phyloP scores from a whole-genome alignment of 2,797 vertebrate genomes.

The Clarias pachynema region DNA sequence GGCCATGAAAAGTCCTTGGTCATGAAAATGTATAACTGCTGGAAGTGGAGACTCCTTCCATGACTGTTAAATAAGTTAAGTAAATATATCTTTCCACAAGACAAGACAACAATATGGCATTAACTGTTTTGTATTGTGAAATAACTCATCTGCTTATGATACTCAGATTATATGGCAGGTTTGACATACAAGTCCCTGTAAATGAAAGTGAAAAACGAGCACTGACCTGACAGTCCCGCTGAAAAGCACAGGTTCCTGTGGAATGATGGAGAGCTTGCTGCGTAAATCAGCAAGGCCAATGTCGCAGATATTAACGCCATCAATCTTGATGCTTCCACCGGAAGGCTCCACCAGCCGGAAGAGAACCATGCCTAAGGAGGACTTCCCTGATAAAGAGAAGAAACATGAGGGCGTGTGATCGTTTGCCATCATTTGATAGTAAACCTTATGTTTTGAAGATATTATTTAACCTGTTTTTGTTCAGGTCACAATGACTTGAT shows the following conservation, averaged over 20 bases:
- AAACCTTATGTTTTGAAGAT: not conserved
- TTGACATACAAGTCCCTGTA: not conserved
- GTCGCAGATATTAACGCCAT: slow-evolving; percentile 86
- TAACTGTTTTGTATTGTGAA: not conserved
- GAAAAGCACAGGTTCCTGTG: slow-evolving; percentile 92
- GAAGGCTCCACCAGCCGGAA: slow-evolving; percentile 88
- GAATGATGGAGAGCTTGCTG: slow-evolving; percentile 92
- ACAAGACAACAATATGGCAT: not conserved
- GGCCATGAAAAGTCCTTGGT: not conserved
- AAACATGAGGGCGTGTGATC: not conserved
- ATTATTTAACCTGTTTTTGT: not conserved
- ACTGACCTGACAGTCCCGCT: slow-evolving; percentile 87
- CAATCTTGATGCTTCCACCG: slow-evolving; percentile 88
- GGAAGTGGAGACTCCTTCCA: not conserved
- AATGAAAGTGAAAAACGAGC: not conserved
- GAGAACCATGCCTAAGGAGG: slow-evolving; percentile 87
- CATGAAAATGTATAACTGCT: not conserved
- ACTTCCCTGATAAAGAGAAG: slow-evolving; percentile 79
- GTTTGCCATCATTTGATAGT: not conserved
- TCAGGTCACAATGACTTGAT: not conserved
- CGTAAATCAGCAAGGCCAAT: slow-evolving; percentile 91
- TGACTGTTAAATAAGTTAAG: not conserved
- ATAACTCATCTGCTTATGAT: not conserved
- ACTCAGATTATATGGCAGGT: not conserved
- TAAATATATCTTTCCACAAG: not conserved